Base-by-base conservation (phyloP, 2,113 vertebrate genomes). In the Lepisosteus osseus region DNA sequence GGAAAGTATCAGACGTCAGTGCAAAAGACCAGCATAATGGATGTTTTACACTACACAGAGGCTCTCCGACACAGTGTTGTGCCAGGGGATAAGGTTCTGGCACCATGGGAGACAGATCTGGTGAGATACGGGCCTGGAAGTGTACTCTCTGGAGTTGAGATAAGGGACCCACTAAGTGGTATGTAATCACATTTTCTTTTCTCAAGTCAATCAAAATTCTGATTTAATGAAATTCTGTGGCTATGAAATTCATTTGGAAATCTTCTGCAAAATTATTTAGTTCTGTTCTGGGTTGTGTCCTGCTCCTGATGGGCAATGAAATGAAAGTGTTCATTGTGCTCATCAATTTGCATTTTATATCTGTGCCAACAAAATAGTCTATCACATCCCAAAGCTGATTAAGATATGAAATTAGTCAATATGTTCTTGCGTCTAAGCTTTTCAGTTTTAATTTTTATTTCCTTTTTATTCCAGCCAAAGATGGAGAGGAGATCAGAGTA, bases 1-100 rank as follows among this genome's bases (percentile, higher is more conserved):
- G 82, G 71, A 40, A 82, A 63, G 3, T 76, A 74, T 42, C 71
- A 83, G 63, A 69, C 67, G 13, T 67, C 44, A 13, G 11, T 72
- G 44, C 87, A 87, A 79, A 86, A 87, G 61, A 85, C 92, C 75
- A 85, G 79, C 44, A 82, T 87, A 9, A 80, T 86, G 13, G 93
- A 96, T 71, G 89, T 95, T 64, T 65, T 95, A 74, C 88, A 81
- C 6, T 86, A 88, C n/a, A 74, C 76, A 0, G 83, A 86, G 0
- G 79, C 82, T 5, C 76, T 80, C 76, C 74, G 77, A 11, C 82
- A 76, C 43, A 80, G 78, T 41, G 82, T 95, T 29, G 51, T 74
- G 14, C 91, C 92, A 0, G 94, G 94, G 3, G 91, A 96, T 73
- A 90, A 91, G 44, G 93, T 97, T n/a, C 78, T 97, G 79, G 93